Base-by-base conservation (phyloP, 2,888 invertebrate genomes). In the Cephalotes varians region DNA sequence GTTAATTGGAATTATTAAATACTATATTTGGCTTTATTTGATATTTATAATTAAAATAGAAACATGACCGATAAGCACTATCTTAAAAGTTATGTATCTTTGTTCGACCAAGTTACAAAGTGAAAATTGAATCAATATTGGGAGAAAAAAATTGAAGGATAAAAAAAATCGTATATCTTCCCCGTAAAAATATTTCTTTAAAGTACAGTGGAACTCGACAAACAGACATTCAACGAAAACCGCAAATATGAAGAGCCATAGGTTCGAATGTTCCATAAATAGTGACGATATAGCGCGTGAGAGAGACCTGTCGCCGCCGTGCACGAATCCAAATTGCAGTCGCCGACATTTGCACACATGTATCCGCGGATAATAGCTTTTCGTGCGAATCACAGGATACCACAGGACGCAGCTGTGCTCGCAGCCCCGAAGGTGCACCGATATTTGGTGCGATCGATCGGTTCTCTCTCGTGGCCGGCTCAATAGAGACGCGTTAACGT, bases 331-430 rank as follows among this genome's bases (percentile, higher is more conserved):
- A 40, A 67, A 76, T 67, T 76, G 77, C 77, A 44, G 54, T 34
- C 21, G 60, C 73, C 15, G 58, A 31, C 31, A 34, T 37, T 47
- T 54, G 77, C 77, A 56, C 69, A 77, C 54, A 77, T 56, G 47
- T 56, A 67, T 77, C 77, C 21, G 15, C 54, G 31, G 40, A 69
- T 69, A 77, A 77, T 77, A 77, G 77, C 31, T 77, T 77, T 69
- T 77, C 77, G 69, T 44, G 69, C 54, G 69, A 77, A 77, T 69
- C 69, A 21, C 54, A 25, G 51, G 10, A 67, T 69, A 69, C 44
- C 54, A 31, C 31, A 37, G 51, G 69, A 44, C 67, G 69, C 77
- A 67, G 77, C 54, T 67, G 77, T 54, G 69, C 40, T 25, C 54
- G 28, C 65, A 28, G 25, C 40, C 58, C n/a, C 37, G 49, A 76